Conservation (phyloP, 2,797 vertebrate species). For the Geotria australis region DNA sequence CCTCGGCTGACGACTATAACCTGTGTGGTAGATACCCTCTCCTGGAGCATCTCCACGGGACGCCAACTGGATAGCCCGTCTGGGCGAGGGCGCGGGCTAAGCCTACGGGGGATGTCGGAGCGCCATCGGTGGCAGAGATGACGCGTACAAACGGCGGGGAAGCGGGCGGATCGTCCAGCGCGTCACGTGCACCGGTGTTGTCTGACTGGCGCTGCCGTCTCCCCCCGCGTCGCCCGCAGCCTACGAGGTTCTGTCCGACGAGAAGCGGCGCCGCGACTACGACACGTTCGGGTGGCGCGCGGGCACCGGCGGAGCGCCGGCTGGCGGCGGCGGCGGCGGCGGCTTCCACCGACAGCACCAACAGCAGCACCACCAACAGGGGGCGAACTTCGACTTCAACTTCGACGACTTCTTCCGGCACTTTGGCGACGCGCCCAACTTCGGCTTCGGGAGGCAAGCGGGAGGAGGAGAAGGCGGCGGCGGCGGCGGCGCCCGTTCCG, state of each 20-base stretch:
- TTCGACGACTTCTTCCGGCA: conserved; percentile 79
- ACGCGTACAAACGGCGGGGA: too few species aligned
- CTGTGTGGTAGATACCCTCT: too few species aligned
- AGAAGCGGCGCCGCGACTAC: conserved; percentile 42
- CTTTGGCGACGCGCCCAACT: conserved; percentile 30
- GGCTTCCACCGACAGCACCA: conserved; percentile 37
- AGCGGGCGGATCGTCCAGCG: too few species aligned
- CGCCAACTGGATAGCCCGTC: too few species aligned
- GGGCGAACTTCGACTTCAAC: conserved; percentile 31
- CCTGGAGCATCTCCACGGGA: too few species aligned
- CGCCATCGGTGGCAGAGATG: too few species aligned
- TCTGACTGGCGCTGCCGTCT: background rate
- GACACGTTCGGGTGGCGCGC: conserved; percentile 34
- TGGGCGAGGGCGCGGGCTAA: too few species aligned
- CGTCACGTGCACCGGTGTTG: too few species aligned
- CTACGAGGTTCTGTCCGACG: conserved; percentile 64
- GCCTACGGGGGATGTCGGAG: too few species aligned
- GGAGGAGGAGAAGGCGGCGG: background rate
- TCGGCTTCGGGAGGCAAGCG: background rate
- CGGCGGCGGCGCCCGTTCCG: background rate
- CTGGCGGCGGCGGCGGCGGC: conserved; percentile 12
- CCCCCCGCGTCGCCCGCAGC: conserved; percentile 16
- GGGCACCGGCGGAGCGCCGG: conserved; percentile 12
- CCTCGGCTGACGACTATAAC: too few species aligned
- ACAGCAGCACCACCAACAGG: conserved; percentile 4